Evolutionary conservation across 2,797 vertebrate species (phyloP).

Genomic region (Allenopithecus nigroviridis): DNA sequence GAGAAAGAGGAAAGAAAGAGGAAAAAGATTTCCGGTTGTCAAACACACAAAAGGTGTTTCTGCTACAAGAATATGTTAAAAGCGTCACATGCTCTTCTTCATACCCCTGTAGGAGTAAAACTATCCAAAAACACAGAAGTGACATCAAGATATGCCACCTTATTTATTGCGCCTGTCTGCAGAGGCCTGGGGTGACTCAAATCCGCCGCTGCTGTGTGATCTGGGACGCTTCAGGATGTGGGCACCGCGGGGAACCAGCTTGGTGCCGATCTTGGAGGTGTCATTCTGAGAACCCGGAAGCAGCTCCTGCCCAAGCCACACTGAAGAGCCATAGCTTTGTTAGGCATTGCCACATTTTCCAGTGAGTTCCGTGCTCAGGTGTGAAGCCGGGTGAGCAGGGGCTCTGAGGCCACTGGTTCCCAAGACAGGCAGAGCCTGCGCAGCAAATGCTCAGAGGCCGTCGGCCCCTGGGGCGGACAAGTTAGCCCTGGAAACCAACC

Average conservation of each 20-base stretch:
- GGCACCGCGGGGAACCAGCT: rapidly evolving
- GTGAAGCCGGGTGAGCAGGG: neutral
- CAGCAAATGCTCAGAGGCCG: neutral
- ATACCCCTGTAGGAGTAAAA: neutral
- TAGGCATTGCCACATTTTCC: rapidly evolving
- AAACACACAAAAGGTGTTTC: neutral
- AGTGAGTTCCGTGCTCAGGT: neutral
- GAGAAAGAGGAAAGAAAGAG: too few species aligned
- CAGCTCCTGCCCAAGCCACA: too few species aligned
- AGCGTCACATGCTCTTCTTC: neutral
- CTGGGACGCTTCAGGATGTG: rapidly evolving
- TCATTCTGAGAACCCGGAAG: neutral
- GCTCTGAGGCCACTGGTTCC: neutral
- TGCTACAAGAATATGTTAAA: neutral
- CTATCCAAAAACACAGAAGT: neutral
- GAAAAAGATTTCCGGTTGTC: neutral
- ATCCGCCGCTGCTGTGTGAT: rapidly evolving
- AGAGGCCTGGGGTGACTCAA: neutral
- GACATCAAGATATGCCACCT: neutral
- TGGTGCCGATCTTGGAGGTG: neutral
- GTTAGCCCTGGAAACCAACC: neutral
- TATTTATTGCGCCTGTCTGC: rapidly evolving
- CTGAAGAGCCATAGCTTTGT: rapidly evolving
- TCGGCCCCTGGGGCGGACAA: rapidly evolving
- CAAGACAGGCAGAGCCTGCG: rapidly evolving